Base-by-base conservation (phyloP, 2,888 invertebrate genomes). In the Chymomyza amoena region DNA sequence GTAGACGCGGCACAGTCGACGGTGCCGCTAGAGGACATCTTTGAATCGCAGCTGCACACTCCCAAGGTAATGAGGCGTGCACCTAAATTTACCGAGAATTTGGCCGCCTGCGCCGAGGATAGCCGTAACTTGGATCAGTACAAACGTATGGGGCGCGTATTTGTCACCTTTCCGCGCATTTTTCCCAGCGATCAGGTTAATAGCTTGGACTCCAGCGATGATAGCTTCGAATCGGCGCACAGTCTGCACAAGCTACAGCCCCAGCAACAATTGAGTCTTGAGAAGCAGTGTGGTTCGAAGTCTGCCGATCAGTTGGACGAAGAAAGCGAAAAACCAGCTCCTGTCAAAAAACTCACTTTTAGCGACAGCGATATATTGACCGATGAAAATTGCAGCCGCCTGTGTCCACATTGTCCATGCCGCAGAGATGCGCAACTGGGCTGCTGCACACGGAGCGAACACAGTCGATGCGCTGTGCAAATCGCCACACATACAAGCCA, bases 81-180 rank as follows among this genome's bases (percentile, higher is more conserved):
- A 0, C 94, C 94, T 0, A 95, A 94, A 84, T 94, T 95, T 69
- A 92, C 93, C 60, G 94, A 94, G 77, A 94, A 93, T 87, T 90
- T 95, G 59, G 93, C 94, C 50, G 94, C 93, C 25, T 95, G 95
- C 87, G 95, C 94, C 60, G 94, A 95, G 84, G 94, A 95, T 81
- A 93, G 93, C 51, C 93, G 93, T 80, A 94, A 93, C 70, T 89
- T 93, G 63, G 92, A 93, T 72, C 93, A 93, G 79, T 93, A 93
- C 72, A 93, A 93, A 83, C 92, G 93, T 66, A 91, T 93, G 91
- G 92, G 93, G 6, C 92, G 93, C 64, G 91, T 93, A 16, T 93
- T 92, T 69, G 90, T 92, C 63, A 92, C 92, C 36, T 90, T 92
- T 76, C 91, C 92, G 7, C 88, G 90, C 70, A 83, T 92, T 73